These are phyloP conservation scores for Melanerpes aurifrons DNA, from an alignment of 2,113 vertebrate genomes.

Conservation along the genomic window DNA sequence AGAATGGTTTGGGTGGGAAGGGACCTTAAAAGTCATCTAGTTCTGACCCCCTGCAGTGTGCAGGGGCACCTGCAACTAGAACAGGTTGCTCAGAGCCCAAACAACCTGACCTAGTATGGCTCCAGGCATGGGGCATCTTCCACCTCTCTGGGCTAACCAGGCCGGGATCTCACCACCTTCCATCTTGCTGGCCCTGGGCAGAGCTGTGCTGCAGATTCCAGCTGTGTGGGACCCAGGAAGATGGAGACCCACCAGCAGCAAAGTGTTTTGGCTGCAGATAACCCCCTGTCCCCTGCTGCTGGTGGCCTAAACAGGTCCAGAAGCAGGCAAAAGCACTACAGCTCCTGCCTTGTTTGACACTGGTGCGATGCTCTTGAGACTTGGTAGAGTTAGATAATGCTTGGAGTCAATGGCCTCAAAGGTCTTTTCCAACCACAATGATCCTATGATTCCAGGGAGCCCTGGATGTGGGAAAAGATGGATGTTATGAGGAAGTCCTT, in stretches of 20 bases:
- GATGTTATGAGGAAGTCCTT: no score
- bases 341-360: rapidly evolving
- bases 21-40: background rate
- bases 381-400: no score
- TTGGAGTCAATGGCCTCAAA: no score
- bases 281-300: background rate
- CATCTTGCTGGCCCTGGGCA: rapidly evolving
- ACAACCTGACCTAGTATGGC: background rate
- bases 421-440: no score
- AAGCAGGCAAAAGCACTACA: rapidly evolving
- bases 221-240: background rate
- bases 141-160: background rate
- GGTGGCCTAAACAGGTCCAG: rapidly evolving
- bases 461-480: no score
- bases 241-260: rapidly evolving
- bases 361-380: background rate
- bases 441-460: no score
- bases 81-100: background rate
- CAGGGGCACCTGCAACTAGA: background rate
- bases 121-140: background rate
- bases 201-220: background rate
- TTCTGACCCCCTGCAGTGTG: background rate
- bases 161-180: background rate
- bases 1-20: background rate
- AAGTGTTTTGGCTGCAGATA: rapidly evolving